phyloP scores from a whole-genome alignment of 2,113 vertebrate species.

The Dicrurus megarhynchus region DNA sequence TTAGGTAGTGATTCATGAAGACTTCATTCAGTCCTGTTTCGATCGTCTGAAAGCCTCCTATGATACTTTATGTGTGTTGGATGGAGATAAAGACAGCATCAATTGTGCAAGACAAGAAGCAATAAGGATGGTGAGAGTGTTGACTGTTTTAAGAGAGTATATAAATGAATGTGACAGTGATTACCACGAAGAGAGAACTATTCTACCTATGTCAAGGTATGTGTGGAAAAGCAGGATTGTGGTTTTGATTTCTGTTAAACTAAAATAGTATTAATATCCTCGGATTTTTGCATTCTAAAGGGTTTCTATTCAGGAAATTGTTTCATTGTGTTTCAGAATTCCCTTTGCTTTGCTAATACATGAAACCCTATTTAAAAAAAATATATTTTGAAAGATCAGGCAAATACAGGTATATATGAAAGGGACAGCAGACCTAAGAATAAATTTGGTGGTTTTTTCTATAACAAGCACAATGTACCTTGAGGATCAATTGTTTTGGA shows the following conservation, averaged over 20 bases:
- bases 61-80: conserved; percentile 95
- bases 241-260: background rate
- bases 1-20: conserved; percentile 98
- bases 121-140: conserved; percentile 95
- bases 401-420: background rate
- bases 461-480: rapidly evolving
- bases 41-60: conserved; percentile 98
- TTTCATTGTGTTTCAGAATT: background rate
- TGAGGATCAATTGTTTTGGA: background rate
- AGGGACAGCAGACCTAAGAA: background rate
- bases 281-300: background rate
- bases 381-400: background rate
- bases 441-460: background rate
- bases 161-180: conserved; percentile 99
- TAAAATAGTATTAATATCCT: background rate
- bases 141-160: conserved; percentile 96
- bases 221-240: background rate
- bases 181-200: conserved; percentile 98
- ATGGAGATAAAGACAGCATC: conserved; percentile 99
- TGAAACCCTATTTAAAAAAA: background rate
- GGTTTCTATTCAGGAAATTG: background rate
- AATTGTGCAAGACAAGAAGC: conserved; percentile 98
- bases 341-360: background rate
- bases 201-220: conserved; percentile 98
- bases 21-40: conserved; percentile 99